Evolutionary conservation across 2,888 invertebrate species (phyloP).

Genomic region (Dyspetes luteomarginatus): DNA sequence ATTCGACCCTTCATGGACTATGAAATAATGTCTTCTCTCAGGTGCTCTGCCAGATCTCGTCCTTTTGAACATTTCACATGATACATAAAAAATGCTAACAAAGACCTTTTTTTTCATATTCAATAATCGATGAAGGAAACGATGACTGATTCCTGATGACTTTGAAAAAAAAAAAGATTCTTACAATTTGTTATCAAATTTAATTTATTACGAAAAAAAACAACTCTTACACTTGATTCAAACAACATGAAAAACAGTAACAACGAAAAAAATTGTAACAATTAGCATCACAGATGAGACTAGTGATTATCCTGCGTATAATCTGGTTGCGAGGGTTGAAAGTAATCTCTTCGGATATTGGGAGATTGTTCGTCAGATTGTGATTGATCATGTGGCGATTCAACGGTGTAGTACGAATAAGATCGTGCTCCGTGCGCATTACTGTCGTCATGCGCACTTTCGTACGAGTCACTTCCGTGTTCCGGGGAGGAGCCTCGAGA

Average conservation of each 20-base stretch:
- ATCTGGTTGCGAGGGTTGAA: slow-evolving; percentile 75
- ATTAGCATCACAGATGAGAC: slow-evolving; percentile 51
- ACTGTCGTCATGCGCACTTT: slow-evolving; percentile 27
- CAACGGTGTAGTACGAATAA: slow-evolving; percentile 60
- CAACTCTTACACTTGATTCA: slow-evolving; percentile 4
- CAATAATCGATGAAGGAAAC: background rate
- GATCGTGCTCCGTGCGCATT: slow-evolving; percentile 45
- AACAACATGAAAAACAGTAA: slow-evolving; percentile 28
- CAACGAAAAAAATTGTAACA: slow-evolving; percentile 37
- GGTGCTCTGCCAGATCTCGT: too few species aligned
- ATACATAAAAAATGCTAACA: background rate
- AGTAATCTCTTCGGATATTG: slow-evolving; percentile 26
- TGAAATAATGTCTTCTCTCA: too few species aligned
- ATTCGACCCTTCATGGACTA: too few species aligned
- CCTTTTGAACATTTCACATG: too few species aligned
- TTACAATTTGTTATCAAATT: background rate
- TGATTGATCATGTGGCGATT: slow-evolving; percentile 29
- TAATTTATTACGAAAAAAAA: slow-evolving; percentile 20
- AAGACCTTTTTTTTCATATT: background rate
- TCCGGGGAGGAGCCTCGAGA: slow-evolving; percentile 47
- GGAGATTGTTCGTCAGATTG: slow-evolving; percentile 8
- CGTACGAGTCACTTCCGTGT: slow-evolving; percentile 42
- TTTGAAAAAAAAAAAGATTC: background rate
- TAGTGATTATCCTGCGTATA: slow-evolving; percentile 66
- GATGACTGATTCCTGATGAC: background rate